phyloP scores from a whole-genome alignment of 2,797 vertebrate species.

The Dallia pectoralis region DNA sequence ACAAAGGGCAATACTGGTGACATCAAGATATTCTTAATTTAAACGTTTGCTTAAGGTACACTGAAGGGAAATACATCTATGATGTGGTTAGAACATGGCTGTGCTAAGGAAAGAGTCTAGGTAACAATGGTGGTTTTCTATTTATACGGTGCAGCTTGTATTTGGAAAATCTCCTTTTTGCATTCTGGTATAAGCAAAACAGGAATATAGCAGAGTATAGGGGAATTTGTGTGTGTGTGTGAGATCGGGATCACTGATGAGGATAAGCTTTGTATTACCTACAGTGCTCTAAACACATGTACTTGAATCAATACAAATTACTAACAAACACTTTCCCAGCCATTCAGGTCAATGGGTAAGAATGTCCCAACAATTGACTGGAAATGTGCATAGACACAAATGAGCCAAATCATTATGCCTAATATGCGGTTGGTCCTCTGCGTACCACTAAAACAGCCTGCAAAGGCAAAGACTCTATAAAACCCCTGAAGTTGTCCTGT shows the following conservation, averaged over 20 bases:
- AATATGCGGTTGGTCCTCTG: too few relatives aligned
- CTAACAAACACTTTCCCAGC: too few relatives aligned
- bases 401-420: too few relatives aligned
- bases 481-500: too few relatives aligned
- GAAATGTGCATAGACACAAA: too few relatives aligned
- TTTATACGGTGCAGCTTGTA: constrained; percentile 10
- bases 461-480: too few relatives aligned
- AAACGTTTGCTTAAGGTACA: constrained; percentile 40
- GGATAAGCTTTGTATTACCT: neutral
- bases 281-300: constrained; percentile 17
- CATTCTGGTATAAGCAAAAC: neutral
- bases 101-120: constrained; percentile 1
- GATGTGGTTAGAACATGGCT: constrained; percentile 9
- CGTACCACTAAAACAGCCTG: too few relatives aligned
- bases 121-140: neutral
- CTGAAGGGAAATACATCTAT: neutral
- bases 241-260: neutral
- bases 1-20: constrained; percentile 36
- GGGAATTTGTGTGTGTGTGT: neutral
- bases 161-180: constrained; percentile 17
- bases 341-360: too few relatives aligned
- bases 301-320: too few relatives aligned
- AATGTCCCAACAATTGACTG: too few relatives aligned
- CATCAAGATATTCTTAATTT: constrained; percentile 42
- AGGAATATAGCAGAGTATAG: neutral